Conservation (phyloP, 2,113 vertebrate species). For the Sylvilagus bachmani region DNA sequence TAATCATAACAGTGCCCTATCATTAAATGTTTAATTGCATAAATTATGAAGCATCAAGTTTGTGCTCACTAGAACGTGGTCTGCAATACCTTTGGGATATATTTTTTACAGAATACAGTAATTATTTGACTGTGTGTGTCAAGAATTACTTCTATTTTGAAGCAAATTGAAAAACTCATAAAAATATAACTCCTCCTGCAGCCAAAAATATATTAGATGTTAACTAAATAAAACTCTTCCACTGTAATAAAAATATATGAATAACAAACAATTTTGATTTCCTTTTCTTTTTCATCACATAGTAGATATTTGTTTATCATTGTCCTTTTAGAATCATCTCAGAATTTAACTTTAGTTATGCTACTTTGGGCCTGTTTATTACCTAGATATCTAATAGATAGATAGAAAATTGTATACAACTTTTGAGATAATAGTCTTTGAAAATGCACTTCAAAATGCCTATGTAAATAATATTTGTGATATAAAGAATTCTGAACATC, state of each 20-base stretch:
- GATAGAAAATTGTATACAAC: too few relatives aligned
- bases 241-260: neutral
- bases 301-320: neutral
- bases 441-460: constrained; percentile 30
- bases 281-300: neutral
- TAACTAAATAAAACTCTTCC: constrained; percentile 3
- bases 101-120: neutral
- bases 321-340: neutral
- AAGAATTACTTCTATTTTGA: constrained; percentile 37
- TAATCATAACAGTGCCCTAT: neutral
- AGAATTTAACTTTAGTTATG: neutral
- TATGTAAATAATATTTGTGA: neutral
- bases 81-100: neutral
- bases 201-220: neutral
- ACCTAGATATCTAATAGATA: neutral
- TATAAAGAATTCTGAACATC: neutral
- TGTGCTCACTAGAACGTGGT: constrained; percentile 2
- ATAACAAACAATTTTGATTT: neutral
- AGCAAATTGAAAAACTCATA: neutral
- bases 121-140: neutral
- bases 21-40: neutral
- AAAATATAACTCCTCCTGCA: neutral
- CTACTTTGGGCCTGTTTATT: neutral
- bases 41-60: constrained; percentile 64
- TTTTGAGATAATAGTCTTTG: neutral